Conservation (phyloP, 2,888 invertebrate species). For the Caenorhabditis doughertyi region DNA sequence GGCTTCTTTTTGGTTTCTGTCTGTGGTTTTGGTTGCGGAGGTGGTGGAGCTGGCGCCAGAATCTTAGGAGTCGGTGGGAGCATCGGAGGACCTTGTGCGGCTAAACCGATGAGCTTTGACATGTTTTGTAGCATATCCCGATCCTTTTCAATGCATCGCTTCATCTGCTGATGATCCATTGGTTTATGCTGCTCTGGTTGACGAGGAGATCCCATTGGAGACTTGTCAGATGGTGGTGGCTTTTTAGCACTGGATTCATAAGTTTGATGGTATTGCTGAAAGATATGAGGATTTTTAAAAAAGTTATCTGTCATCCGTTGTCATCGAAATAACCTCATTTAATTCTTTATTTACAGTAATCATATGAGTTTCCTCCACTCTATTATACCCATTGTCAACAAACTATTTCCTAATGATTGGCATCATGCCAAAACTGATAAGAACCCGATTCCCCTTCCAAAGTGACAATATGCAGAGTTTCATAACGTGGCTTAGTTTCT, state of each 20-base stretch:
- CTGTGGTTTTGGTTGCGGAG: not conserved
- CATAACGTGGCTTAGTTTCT: too few relatives aligned
- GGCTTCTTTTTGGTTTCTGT: not conserved
- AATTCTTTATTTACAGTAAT: too few relatives aligned
- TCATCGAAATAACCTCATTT: too few relatives aligned
- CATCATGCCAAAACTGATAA: conserved; percentile 30
- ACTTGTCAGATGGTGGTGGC: not conserved
- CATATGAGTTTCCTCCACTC: too few relatives aligned
- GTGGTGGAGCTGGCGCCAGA: not conserved
- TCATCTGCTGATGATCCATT: conserved; percentile 23
- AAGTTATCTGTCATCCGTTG: too few relatives aligned
- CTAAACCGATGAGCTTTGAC: conserved; percentile 22
- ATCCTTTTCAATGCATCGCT: conserved; percentile 32
- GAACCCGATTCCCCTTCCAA: not conserved
- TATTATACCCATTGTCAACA: not conserved
- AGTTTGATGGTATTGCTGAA: conserved; percentile 41
- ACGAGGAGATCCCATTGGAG: not conserved
- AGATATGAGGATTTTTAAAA: too few relatives aligned
- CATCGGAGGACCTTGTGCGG: not conserved
- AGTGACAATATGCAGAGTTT: not conserved
- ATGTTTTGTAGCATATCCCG: conserved; percentile 34
- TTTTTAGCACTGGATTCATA: not conserved
- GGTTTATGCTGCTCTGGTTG: not conserved
- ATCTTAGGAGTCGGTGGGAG: not conserved
- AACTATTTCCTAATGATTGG: not conserved